Percentiles rank a stretch among this genome's conserved stretches.
Evolutionary conservation across 1,140 invertebrate species (phyloP).

Genomic region (Matsumurasca onukii): DNA sequence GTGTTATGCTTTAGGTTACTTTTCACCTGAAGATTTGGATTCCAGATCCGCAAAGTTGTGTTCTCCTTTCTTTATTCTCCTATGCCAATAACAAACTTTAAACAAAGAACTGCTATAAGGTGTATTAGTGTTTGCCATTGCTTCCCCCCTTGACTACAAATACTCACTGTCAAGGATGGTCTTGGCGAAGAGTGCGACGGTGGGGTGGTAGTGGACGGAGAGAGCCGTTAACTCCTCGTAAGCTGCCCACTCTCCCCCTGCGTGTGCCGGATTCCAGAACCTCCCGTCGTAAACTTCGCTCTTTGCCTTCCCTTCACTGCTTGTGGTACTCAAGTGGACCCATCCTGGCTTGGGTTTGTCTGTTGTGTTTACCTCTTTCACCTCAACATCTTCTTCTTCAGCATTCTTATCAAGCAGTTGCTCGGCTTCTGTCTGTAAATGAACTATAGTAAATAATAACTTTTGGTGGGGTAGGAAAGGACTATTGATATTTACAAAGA

Average conservation of each 20-base stretch:
- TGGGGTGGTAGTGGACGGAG: conserved; percentile 84
- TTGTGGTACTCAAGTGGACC: conserved; percentile 31
- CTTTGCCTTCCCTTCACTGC: conserved; percentile 39
- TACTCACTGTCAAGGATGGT: conserved; percentile 71
- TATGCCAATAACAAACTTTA: no score
- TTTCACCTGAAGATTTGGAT: no score
- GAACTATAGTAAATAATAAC: no score
- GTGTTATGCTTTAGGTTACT: no score
- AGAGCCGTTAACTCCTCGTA: conserved; percentile 74
- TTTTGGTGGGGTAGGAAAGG: no score
- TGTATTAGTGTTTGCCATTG: no score
- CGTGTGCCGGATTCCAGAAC: conserved; percentile 80
- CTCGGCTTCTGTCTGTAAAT: no score
- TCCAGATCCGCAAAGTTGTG: no score
- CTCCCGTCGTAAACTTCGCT: conserved; percentile 65
- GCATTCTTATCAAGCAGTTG: neutral
- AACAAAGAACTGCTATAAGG: no score
- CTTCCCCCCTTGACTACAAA: no score
- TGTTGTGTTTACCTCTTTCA: conserved; percentile 19
- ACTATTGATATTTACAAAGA: no score
- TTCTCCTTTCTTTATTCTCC: no score
- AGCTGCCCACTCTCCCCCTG: conserved; percentile 66
- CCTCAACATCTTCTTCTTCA: conserved; percentile 29
- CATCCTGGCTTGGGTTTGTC: conserved; percentile 35
- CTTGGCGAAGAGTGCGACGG: conserved; percentile 83